Base-by-base conservation (phyloP, 2,888 invertebrate genomes). In the Hecatera dysodea region DNA sequence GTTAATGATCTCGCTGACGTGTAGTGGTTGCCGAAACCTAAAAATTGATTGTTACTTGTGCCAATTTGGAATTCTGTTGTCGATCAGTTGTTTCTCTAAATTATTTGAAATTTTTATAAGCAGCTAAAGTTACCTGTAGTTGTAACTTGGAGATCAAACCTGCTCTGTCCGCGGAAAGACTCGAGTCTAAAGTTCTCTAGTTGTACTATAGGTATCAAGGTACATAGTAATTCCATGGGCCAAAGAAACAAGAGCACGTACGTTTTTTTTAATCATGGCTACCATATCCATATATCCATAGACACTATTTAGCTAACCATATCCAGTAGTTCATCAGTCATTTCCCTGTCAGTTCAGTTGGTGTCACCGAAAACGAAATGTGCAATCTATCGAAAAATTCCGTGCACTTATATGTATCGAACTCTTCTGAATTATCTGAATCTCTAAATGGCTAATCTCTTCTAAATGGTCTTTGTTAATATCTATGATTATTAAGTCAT, bases 401-500 rank as follows among this genome's bases (percentile, higher is more conserved):
- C 15, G 36, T 56, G n/a, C 33, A 15, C 12, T 36, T 36, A 22
- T 56, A 15, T 7, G 12, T 22, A 22, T 36, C 0, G 15, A 22
- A 22, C n/a, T 2, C 7, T 1, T 9, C 15, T 22, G 7, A 12
- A 56, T 36, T 2, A 22, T 52, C 3, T 19, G n/a, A n/a, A n/a
- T n/a, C n/a, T n/a, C n/a, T n/a, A n/a, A n/a, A n/a, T n/a, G n/a
- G n/a, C n/a, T n/a, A n/a, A n/a, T n/a, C n/a, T n/a, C n/a, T n/a
- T n/a, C n/a, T n/a, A n/a, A n/a, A n/a, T n/a, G 52, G 46, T 59
- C 27, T 48, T 48, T 65, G 66, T 22, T 36, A 53, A 53, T 27
- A 59, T 62, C 17, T 36, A 48, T 33, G 42, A 72, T 60, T 53
- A 65, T 27, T 29, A 42, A 42, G 53, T 73, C 69, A 66, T 69